These are phyloP conservation scores for Temnopleurus reevesii DNA, from an alignment of 53 echinoderm and acorn worm species.

Conservation along the genomic window DNA sequence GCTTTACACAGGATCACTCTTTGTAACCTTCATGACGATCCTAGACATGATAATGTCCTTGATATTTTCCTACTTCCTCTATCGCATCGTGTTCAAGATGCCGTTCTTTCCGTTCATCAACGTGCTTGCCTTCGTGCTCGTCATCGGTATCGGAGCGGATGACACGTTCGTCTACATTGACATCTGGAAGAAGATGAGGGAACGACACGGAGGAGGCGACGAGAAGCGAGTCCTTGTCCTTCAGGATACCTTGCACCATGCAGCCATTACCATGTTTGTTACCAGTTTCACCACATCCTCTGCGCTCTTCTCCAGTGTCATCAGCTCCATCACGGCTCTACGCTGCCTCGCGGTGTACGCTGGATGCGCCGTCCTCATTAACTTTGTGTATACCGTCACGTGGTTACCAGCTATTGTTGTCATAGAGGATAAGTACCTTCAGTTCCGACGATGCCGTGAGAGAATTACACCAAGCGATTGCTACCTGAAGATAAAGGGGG, in stretches of 20 bases:
- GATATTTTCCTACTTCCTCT: constrained; percentile 74
- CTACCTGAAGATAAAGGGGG: constrained; percentile 52
- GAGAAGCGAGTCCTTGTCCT: constrained; percentile 55
- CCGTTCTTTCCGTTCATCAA: constrained; percentile 92
- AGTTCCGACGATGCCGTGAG: not conserved
- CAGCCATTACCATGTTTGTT: constrained; percentile 83
- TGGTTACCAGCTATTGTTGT: constrained; percentile 89
- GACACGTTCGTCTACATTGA: constrained; percentile 88
- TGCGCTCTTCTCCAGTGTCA: constrained; percentile 69
- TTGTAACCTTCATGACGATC: constrained; percentile 78
- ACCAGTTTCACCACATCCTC: constrained; percentile 90
- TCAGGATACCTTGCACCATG: constrained; percentile 73
- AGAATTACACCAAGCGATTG: constrained; percentile 31
- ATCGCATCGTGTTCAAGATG: constrained; percentile 68
- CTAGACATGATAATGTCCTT: constrained; percentile 84
- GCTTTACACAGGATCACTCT: constrained; percentile 77
- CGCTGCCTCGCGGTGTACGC: constrained; percentile 82
- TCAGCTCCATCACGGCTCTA: constrained; percentile 89
- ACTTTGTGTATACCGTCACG: constrained; percentile 83
- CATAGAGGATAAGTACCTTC: constrained; percentile 70
- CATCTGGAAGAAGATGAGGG: constrained; percentile 70
- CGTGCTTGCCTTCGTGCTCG: constrained; percentile 69
- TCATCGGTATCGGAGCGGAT: constrained; percentile 91
- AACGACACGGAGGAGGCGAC: not conserved
- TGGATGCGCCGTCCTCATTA: constrained; percentile 80